Evolutionary conservation across 2,113 vertebrate genomes (phyloP).

Genomic region (Spermophilus dauricus): DNA sequence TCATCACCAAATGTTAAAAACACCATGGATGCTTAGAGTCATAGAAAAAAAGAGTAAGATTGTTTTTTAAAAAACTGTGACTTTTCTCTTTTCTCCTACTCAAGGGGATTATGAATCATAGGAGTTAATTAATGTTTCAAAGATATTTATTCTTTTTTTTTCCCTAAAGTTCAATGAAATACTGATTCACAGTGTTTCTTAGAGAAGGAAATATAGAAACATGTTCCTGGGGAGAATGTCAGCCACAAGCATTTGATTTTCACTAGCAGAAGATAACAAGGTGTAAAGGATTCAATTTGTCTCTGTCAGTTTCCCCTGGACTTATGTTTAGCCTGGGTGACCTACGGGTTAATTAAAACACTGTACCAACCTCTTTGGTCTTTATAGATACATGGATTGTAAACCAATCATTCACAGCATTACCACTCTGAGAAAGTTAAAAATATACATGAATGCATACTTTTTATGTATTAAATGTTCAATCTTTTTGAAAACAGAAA

Average conservation of each 20-base stretch:
- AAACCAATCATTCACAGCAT: neutral
- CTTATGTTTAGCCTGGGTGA: neutral
- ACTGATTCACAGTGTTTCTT: neutral
- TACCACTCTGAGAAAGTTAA: neutral
- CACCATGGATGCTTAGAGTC: neutral
- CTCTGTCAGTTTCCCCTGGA: constrained; percentile 46
- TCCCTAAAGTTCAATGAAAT: neutral
- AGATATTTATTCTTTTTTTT: neutral
- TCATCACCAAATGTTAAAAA: neutral
- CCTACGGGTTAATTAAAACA: constrained; percentile 58
- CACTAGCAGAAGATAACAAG: neutral
- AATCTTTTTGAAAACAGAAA: neutral
- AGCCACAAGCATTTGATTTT: neutral
- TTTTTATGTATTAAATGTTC: neutral
- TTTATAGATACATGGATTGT: neutral
- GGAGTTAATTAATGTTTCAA: neutral
- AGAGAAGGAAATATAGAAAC: neutral
- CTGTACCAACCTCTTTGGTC: neutral
- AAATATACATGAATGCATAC: neutral
- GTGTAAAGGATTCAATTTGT: constrained; percentile 9
- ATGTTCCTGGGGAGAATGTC: neutral
- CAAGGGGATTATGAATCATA: neutral
- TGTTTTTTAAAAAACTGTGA: neutral
- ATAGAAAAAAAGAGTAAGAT: neutral
- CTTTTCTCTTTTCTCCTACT: neutral